These are phyloP conservation scores for Carabus problematicus DNA, from an alignment of 2,888 invertebrate species.

Conservation along the genomic window DNA sequence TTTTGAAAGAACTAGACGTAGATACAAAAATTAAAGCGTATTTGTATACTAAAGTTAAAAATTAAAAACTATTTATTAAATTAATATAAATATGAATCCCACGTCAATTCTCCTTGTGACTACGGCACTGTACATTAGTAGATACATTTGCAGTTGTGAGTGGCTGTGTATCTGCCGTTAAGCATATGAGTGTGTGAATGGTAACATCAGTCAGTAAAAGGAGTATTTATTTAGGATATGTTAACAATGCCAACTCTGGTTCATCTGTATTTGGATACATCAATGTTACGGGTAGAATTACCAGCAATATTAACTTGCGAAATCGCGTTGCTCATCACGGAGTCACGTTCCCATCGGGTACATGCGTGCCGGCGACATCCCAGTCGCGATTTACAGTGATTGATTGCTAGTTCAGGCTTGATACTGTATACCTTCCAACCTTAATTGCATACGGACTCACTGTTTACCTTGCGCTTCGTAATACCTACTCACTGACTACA, in stretches of 20 bases:
- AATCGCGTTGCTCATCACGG: constrained; percentile 8
- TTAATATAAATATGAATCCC: no score
- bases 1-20: no score
- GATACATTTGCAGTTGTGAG: no score
- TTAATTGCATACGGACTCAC: constrained; percentile 11
- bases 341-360: constrained; percentile 12
- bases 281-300: constrained; percentile 17
- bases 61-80: no score
- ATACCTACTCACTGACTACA: no score
- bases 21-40: no score
- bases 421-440: constrained; percentile 14
- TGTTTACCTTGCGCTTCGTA: constrained; percentile 14
- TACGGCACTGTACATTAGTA: no score
- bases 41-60: no score
- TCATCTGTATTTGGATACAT: constrained; percentile 17
- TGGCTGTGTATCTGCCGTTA: no score
- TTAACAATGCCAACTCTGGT: constrained; percentile 11
- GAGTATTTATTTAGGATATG: constrained; percentile 19
- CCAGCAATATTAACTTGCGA: constrained; percentile 9
- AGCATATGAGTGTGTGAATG: no score
- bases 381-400: constrained; percentile 58
- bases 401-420: constrained; percentile 53
- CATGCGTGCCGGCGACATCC: constrained; percentile 55
- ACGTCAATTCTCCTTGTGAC: no score
- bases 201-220: not conserved